Evolutionary conservation across 2,888 invertebrate species (phyloP).

Genomic region (Eulithis testata): DNA sequence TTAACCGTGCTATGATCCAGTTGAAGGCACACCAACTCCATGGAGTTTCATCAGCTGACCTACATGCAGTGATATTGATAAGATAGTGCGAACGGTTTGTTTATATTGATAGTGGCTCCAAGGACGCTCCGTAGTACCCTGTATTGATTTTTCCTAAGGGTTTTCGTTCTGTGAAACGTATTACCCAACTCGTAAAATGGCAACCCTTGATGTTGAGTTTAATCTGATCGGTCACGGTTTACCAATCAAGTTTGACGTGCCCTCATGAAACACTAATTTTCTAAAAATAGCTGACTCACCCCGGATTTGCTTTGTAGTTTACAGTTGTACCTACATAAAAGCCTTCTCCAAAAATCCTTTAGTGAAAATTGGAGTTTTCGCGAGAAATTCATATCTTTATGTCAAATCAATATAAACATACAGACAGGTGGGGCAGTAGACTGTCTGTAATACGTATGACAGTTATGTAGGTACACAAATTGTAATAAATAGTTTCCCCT

Average conservation of each 20-base stretch:
- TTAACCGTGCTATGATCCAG: constrained; percentile 23
- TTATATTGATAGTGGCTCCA: constrained; percentile 52
- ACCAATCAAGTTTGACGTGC: no score
- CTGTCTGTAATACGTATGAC: no score
- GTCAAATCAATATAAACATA: no score
- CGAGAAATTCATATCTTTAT: no score
- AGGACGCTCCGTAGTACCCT: constrained; percentile 30
- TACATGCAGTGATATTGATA: constrained; percentile 54
- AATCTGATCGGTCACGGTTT: neutral
- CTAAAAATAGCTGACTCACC: no score
- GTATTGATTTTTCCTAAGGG: constrained; percentile 39
- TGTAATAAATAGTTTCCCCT: neutral
- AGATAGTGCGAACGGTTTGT: constrained; percentile 56
- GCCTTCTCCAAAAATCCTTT: no score
- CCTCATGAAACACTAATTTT: no score
- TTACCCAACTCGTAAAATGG: neutral
- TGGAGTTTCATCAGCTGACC: constrained; percentile 61
- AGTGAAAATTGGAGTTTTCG: no score
- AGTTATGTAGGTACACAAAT: neutral
- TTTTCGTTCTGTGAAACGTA: neutral
- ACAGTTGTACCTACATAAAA: no score
- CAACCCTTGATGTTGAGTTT: neutral
- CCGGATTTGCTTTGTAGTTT: no score
- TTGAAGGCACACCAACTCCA: constrained; percentile 25
- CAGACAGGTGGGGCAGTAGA: no score